A percentile compares a stretch with the other conserved stretches of the same genome.
Evolutionary conservation across 2,888 invertebrate genomes (phyloP).

Genomic region (Axea sp.): DNA sequence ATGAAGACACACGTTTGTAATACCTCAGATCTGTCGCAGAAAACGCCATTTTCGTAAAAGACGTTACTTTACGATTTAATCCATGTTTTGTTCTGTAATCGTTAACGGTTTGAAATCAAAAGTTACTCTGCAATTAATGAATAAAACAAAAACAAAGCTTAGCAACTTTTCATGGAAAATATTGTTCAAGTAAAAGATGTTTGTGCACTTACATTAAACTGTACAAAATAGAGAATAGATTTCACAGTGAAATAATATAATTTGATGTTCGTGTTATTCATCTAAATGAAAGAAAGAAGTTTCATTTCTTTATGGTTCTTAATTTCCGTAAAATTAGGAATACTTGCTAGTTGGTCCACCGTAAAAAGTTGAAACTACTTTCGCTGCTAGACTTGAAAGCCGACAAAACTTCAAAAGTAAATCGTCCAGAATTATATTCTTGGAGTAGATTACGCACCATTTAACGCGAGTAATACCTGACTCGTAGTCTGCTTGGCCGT

Average conservation of each 20-base stretch:
- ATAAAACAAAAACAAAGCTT: too few species aligned
- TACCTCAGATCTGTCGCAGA: background rate
- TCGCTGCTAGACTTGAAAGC: constrained; percentile 32
- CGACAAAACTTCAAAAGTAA: constrained; percentile 66
- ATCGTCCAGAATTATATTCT: constrained; percentile 66
- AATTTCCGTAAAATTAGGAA: constrained; percentile 52
- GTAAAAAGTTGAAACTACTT: constrained; percentile 54
- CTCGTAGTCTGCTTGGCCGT: constrained; percentile 50
- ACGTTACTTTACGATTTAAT: too few species aligned
- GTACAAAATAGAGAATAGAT: too few species aligned
- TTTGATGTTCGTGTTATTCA: constrained; percentile 19
- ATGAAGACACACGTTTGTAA: constrained; percentile 7
- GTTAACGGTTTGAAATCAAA: background rate
- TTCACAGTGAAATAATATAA: constrained; percentile 22
- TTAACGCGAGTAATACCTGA: constrained; percentile 65
- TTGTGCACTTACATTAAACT: too few species aligned
- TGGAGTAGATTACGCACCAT: constrained; percentile 65
- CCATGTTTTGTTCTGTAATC: too few species aligned
- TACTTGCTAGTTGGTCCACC: constrained; percentile 55
- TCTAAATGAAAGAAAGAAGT: constrained; percentile 6
- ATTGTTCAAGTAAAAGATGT: background rate
- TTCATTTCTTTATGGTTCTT: constrained; percentile 31
- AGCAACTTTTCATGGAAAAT: background rate
- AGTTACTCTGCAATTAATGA: background rate
- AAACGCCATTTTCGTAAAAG: background rate